Percentiles rank a stretch among this genome's conserved stretches.
These are phyloP conservation scores for Nasalis larvatus DNA, from an alignment of 2,113 vertebrate genomes.

Conservation along the genomic window DNA sequence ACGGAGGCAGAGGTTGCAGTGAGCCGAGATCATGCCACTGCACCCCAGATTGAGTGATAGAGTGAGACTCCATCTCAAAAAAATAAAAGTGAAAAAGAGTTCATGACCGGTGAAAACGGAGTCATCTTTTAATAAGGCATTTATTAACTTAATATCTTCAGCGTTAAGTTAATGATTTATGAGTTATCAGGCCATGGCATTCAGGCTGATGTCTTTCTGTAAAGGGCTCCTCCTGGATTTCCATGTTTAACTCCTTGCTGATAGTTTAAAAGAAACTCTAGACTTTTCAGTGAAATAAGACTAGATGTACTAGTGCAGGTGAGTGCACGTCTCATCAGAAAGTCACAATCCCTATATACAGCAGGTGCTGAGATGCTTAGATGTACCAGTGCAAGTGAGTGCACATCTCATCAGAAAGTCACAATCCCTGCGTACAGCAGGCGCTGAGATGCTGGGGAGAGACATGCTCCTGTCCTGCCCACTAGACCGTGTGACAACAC, in stretches of 20 bases:
- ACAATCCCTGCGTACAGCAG: slow-evolving; percentile 39
- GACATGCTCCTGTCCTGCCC: slow-evolving; percentile 33
- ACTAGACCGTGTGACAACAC: slow-evolving; percentile 62
- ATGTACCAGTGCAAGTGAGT: neutral
- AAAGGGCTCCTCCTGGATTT: neutral
- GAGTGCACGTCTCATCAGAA: slow-evolving; percentile 42
- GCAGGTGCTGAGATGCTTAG: slow-evolving; percentile 27
- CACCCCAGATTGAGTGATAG: too few species aligned
- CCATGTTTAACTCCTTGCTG: neutral
- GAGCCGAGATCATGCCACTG: too few species aligned
- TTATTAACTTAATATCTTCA: neutral
- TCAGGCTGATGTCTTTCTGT: neutral
- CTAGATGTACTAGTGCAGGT: neutral
- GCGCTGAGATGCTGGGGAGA: slow-evolving; percentile 55
- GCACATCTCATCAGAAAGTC: slow-evolving; percentile 47
- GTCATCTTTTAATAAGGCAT: neutral
- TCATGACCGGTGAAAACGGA: neutral
- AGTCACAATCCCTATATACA: slow-evolving; percentile 56
- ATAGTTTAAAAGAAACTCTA: neutral
- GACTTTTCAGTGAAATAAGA: neutral
- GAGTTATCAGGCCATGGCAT: neutral
- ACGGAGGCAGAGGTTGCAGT: too few species aligned
- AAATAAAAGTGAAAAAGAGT: too few species aligned
- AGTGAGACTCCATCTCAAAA: too few species aligned
- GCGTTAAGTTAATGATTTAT: neutral